Evolutionary conservation across 1,140 invertebrate genomes (phyloP), one percentile per base, ranked within the genome.

Genomic region (Tetragnatha versicolor): DNA sequence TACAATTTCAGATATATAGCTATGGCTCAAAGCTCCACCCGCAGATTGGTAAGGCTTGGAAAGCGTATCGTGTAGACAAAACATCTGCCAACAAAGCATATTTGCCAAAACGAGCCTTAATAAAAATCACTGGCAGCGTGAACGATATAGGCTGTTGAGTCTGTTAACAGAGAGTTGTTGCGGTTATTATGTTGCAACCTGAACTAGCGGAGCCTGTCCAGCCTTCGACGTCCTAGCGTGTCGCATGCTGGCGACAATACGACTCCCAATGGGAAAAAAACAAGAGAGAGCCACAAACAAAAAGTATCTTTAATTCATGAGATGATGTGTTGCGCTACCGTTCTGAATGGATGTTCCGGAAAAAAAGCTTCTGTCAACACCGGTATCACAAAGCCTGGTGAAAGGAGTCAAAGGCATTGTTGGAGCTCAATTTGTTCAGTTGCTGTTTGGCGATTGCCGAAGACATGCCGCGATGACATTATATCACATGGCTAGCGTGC

Each of bases 11-110:
- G 55, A 31, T 58, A 5, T n/a, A 58, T 33, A 31, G n/a, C 7
- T 20, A 58, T 20, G 3, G 55, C 20, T 22, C 10, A 7, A n/a
- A 33, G 14, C n/a, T n/a, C n/a, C n/a, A n/a, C n/a, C n/a, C n/a
- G n/a, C n/a, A n/a, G n/a, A n/a, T n/a, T n/a, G n/a, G n/a, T n/a
- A n/a, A n/a, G n/a, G n/a, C n/a, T n/a, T n/a, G n/a, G n/a, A n/a
- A n/a, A n/a, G n/a, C n/a, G n/a, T n/a, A 14, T 1, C 9, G 29
- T n/a, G 55, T 31, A 58, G 55, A 58, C 55, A 58, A 58, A 58
- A 58, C 55, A 58, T 58, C 55, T 58, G 55, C 55, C 29, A 58
- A 58, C 55, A 58, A 58, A 58, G 55, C 55, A 58, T 58, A 58
- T 58, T 58, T 58, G 55, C 55, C 35, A 31, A n/a, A 58, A 58